Evolutionary conservation across 2,888 invertebrate species (phyloP), one percentile per base, ranked within the genome.

Genomic region (Branchipolynoe longqiensis): DNA sequence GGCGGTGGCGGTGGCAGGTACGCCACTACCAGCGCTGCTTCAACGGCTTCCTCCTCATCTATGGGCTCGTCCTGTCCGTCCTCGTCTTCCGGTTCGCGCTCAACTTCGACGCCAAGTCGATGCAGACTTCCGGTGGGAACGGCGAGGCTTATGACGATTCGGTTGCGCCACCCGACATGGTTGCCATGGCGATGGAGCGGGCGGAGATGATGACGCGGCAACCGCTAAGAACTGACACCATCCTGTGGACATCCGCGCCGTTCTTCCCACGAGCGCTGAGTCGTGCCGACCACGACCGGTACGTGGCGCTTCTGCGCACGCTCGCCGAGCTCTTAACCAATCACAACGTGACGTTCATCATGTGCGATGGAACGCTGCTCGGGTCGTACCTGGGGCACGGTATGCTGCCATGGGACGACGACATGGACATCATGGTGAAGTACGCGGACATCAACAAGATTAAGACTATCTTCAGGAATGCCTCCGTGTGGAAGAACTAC

Each of bases 351-450:
- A 84, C 84, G 36, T 84, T 73, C 84, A 84, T 84, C n/a, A 84
- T 84, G 73, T 84, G 84, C 40, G 84, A 84, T 54, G 84, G 84
- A 25, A 84, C 84, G 1, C 38, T 84, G 14, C 38, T 84, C 12
- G 84, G 84, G 1, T 84, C 84, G 14, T 84, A 84, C 33, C 14
- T 84, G 0, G 14, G 8, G 22, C 84, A 84, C 40, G 73, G 36
- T 28, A 69, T 84, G 59, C 28, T 84, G 33, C 84, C 84, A 6
- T 84, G 84, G 84, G 84, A 84, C 25, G 84, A 84, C 28, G 84
- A 84, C 54, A 36, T 84, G 33, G 84, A 84, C 25, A n/a, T 84
- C 33, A 84, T 84, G 84, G 73, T 84, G 1, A 54, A 48, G 28
- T 84, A 73, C 84, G 14, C 69, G 14, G 84, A 84, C 54, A 48